Percentiles rank a stretch among this genome's conserved stretches.
Evolutionary conservation across 2,113 vertebrate species (phyloP).

Genomic region (Mobula birostris): DNA sequence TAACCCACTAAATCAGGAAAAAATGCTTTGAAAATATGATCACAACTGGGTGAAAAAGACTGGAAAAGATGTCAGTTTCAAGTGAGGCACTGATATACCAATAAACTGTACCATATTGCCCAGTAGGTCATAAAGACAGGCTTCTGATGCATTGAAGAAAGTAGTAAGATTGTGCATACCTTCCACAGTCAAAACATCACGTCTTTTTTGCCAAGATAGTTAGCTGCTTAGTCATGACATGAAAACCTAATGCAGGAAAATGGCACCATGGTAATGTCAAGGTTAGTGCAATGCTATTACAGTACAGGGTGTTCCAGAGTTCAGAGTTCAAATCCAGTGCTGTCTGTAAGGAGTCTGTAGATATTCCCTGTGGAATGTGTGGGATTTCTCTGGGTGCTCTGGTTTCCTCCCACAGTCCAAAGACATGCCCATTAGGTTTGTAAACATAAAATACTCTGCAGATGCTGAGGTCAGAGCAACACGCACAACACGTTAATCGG

Average conservation of each 20-base stretch:
- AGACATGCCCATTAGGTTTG: too few species aligned
- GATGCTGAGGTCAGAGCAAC: too few species aligned
- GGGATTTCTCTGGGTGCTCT: too few species aligned
- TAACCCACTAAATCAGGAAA: not conserved
- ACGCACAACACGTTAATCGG: too few species aligned
- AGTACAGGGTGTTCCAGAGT: too few species aligned
- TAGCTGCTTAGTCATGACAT: conserved; percentile 62
- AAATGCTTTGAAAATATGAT: not conserved
- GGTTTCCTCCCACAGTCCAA: too few species aligned
- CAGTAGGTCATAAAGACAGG: conserved; percentile 65
- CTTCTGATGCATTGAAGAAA: conserved; percentile 65
- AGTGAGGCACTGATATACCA: conserved; percentile 42
- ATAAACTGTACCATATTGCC: conserved; percentile 66
- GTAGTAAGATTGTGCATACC: conserved; percentile 66
- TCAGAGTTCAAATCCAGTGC: too few species aligned
- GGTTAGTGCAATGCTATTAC: too few species aligned
- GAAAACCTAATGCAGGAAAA: conserved; percentile 58
- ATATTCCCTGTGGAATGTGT: too few species aligned
- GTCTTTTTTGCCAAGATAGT: conserved; percentile 60
- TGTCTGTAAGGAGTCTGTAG: too few species aligned
- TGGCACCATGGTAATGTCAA: too few species aligned
- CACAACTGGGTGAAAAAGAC: not conserved
- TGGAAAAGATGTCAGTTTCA: not conserved
- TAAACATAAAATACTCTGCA: too few species aligned
- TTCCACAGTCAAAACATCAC: conserved; percentile 56